Percentiles rank a stretch among this genome's conserved stretches.
Conservation (phyloP, 2,888 invertebrate species). For the Melipona bicolor region DNA sequence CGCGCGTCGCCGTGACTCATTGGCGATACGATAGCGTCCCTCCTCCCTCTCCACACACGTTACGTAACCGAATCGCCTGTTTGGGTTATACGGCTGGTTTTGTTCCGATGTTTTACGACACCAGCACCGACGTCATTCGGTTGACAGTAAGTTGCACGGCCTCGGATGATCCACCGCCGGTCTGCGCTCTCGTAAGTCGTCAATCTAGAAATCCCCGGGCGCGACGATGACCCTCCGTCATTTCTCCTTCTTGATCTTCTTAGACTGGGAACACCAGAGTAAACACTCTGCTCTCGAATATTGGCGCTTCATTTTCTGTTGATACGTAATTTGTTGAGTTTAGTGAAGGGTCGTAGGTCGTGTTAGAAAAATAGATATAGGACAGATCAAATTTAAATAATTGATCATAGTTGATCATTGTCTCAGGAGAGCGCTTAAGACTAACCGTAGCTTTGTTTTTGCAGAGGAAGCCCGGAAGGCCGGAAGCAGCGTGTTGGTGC, state of each 20-base stretch:
- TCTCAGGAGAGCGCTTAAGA: fast-evolving
- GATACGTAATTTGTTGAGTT: fast-evolving
- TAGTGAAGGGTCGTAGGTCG: too few species aligned
- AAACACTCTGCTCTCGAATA: too few species aligned
- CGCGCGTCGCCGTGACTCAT: constrained; percentile 75
- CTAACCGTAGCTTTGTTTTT: constrained; percentile 74
- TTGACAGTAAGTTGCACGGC: constrained; percentile 27
- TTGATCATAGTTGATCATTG: too few species aligned
- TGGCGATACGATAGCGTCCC: constrained; percentile 79
- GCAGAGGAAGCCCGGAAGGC: constrained; percentile 90
- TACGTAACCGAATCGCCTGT: constrained; percentile 79
- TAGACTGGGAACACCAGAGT: background rate
- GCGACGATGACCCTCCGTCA: constrained; percentile 41
- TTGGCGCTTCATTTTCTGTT: background rate
- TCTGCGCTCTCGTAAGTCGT: constrained; percentile 37
- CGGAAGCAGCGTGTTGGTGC: constrained; percentile 92
- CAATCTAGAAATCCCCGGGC: constrained; percentile 41
- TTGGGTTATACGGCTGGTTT: constrained; percentile 77
- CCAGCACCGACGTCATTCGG: constrained; percentile 45
- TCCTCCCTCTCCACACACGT: constrained; percentile 58
- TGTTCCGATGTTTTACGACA: constrained; percentile 65
- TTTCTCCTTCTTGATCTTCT: background rate
- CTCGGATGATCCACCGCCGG: background rate
- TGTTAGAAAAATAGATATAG: too few species aligned
- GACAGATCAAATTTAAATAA: too few species aligned